Conservation (phyloP, 2,888 invertebrate species). For the Agrochola litura region DNA sequence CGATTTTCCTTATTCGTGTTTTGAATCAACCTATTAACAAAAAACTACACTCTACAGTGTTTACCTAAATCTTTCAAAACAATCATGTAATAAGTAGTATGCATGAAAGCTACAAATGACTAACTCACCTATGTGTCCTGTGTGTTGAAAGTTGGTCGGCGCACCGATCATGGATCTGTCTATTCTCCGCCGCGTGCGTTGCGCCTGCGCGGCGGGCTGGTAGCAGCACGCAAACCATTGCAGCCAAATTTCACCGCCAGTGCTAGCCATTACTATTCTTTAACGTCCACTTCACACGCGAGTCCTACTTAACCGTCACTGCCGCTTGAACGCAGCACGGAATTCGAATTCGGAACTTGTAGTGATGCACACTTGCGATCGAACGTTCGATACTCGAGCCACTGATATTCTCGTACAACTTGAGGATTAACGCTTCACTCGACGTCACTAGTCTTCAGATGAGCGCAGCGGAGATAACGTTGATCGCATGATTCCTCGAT, state of each 20-base stretch:
- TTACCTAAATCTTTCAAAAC: background rate
- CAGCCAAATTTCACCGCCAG: slow-evolving; percentile 96
- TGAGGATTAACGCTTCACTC: slow-evolving; percentile 62
- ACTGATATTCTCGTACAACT: slow-evolving; percentile 64
- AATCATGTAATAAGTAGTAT: background rate
- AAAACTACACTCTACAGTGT: background rate
- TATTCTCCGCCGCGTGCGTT: slow-evolving; percentile 94
- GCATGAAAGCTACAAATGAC: slow-evolving; percentile 20
- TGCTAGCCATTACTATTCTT: slow-evolving; percentile 91
- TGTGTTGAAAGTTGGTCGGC: slow-evolving; percentile 99
- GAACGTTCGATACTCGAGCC: slow-evolving; percentile 69
- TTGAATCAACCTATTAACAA: background rate
- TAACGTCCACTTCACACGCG: slow-evolving; percentile 76
- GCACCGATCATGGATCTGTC: slow-evolving; percentile 98
- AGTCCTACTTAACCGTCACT: slow-evolving; percentile 65
- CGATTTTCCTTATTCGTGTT: background rate
- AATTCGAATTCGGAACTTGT: slow-evolving; percentile 63
- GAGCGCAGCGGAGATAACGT: slow-evolving; percentile 79
- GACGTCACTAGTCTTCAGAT: slow-evolving; percentile 73
- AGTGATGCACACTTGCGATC: slow-evolving; percentile 67
- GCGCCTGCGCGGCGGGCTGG: slow-evolving; percentile 94
- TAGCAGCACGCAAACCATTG: slow-evolving; percentile 98
- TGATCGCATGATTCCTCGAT: slow-evolving; percentile 84
- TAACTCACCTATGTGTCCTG: slow-evolving; percentile 91
- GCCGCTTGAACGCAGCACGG: slow-evolving; percentile 69